phyloP scores from a whole-genome alignment of 2,888 invertebrate genomes.

The Graphium colonna region DNA sequence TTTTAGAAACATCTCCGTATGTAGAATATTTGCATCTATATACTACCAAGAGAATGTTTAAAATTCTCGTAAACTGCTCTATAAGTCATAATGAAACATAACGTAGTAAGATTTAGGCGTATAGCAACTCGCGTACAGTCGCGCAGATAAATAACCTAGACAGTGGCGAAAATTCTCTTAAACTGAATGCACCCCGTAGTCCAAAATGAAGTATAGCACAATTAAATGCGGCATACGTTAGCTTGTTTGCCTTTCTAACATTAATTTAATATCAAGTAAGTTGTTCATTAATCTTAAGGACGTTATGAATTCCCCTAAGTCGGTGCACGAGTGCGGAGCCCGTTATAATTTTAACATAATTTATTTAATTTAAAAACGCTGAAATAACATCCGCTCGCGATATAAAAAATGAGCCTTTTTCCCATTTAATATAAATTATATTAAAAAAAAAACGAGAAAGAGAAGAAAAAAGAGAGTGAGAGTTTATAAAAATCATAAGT shows the following conservation, averaged over 20 bases:
- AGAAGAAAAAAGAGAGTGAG: neutral
- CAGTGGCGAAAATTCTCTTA: neutral
- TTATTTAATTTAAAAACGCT: slow-evolving; percentile 4
- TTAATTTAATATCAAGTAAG: slow-evolving; percentile 16
- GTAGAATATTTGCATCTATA: too few relatives aligned
- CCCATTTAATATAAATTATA: neutral
- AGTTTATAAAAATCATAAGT: slow-evolving; percentile 33
- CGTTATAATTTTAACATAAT: slow-evolving; percentile 14
- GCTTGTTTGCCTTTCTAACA: slow-evolving; percentile 1
- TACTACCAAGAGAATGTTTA: neutral
- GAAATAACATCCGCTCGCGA: neutral
- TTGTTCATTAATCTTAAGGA: slow-evolving; percentile 20
- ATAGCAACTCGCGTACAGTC: too few relatives aligned
- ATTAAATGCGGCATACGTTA: neutral
- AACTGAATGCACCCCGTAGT: neutral
- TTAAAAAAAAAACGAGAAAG: slow-evolving; percentile 14
- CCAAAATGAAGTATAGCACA: neutral
- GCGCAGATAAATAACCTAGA: neutral
- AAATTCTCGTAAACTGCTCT: too few relatives aligned
- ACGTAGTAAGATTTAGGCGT: too few relatives aligned
- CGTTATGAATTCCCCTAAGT: slow-evolving; percentile 13
- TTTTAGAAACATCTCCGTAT: too few relatives aligned
- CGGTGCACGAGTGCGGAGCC: slow-evolving; percentile 1
- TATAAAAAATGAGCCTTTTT: slow-evolving; percentile 16
- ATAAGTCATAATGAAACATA: too few relatives aligned